These are phyloP conservation scores for Hydractinia symbiolongicarpus DNA, from an alignment of 30 jellyfish, hydroid and myxozoan genomes.

Conservation along the genomic window DNA sequence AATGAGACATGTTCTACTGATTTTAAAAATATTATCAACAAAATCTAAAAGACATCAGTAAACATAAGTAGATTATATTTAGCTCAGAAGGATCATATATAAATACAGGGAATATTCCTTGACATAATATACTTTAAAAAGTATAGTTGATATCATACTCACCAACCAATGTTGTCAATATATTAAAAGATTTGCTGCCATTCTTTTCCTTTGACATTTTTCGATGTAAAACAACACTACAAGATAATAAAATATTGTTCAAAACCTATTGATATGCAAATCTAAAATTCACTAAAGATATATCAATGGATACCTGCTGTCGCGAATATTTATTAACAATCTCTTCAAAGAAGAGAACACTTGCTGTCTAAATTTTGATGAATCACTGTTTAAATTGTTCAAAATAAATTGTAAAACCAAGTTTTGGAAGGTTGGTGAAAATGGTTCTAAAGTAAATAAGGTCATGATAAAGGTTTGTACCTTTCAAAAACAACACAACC, in stretches of 20 bases:
- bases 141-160: too few relatives aligned
- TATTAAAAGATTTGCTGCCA: too few relatives aligned
- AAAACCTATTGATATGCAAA: too few relatives aligned
- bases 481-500: background rate
- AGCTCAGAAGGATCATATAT: too few relatives aligned
- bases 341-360: slow-evolving; percentile 47
- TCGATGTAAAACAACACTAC: too few relatives aligned
- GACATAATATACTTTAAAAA: too few relatives aligned
- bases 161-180: too few relatives aligned
- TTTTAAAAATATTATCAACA: slow-evolving; percentile 41
- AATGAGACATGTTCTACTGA: slow-evolving; percentile 30
- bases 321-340: slow-evolving; percentile 51
- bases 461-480: background rate
- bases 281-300: too few relatives aligned
- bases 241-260: too few relatives aligned
- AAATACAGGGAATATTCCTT: too few relatives aligned
- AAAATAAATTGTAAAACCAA: slow-evolving; percentile 38
- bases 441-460: slow-evolving; percentile 43
- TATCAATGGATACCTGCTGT: slow-evolving; percentile 47
- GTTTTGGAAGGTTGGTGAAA: slow-evolving; percentile 23
- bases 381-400: slow-evolving; percentile 56
- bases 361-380: slow-evolving; percentile 64
- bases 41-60: slow-evolving; percentile 30
- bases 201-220: too few relatives aligned
- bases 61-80: too few relatives aligned